A percentile compares a stretch with the other conserved stretches of the same genome.
These are phyloP conservation scores for Nothoprocta perdicaria DNA, from an alignment of 2,113 vertebrate genomes.

Conservation along the genomic window DNA sequence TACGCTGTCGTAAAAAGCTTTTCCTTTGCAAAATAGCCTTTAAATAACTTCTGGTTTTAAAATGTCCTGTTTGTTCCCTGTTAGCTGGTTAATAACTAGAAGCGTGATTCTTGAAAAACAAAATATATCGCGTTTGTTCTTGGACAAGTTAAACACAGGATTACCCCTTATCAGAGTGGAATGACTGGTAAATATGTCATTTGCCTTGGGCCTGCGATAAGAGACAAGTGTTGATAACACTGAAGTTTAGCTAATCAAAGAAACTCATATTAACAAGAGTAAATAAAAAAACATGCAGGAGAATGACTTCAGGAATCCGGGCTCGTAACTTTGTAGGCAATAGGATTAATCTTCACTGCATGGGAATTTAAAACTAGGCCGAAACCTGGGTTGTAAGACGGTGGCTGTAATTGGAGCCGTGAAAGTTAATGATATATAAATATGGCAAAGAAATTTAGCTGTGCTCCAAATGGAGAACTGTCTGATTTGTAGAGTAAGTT, in stretches of 20 bases:
- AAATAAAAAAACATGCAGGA: constrained; percentile 70
- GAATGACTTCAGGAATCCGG: constrained; percentile 72
- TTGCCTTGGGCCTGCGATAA: constrained; percentile 75
- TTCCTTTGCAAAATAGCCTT: neutral
- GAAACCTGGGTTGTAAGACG: constrained; percentile 19
- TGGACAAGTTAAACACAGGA: constrained; percentile 77
- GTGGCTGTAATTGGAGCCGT: constrained; percentile 44
- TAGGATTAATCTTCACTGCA: constrained; percentile 60
- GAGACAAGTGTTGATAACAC: constrained; percentile 76
- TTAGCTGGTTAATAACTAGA: constrained; percentile 68
- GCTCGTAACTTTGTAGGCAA: constrained; percentile 64
- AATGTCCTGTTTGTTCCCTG: constrained; percentile 44
- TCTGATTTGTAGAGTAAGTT: neutral
- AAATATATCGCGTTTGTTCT: constrained; percentile 75
- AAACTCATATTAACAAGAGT: constrained; percentile 73
- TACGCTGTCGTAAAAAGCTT: neutral
- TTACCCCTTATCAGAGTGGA: constrained; percentile 79
- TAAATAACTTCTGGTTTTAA: constrained; percentile 17
- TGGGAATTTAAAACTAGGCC: constrained; percentile 34
- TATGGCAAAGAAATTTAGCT: constrained; percentile 12
- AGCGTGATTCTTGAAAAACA: constrained; percentile 73
- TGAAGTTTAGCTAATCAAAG: constrained; percentile 78
- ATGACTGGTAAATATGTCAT: constrained; percentile 80
- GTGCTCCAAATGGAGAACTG: neutral
- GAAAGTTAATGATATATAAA: constrained; percentile 50